Evolutionary conservation across 2,888 invertebrate species (phyloP).

Genomic region (Mythimna vitellina): DNA sequence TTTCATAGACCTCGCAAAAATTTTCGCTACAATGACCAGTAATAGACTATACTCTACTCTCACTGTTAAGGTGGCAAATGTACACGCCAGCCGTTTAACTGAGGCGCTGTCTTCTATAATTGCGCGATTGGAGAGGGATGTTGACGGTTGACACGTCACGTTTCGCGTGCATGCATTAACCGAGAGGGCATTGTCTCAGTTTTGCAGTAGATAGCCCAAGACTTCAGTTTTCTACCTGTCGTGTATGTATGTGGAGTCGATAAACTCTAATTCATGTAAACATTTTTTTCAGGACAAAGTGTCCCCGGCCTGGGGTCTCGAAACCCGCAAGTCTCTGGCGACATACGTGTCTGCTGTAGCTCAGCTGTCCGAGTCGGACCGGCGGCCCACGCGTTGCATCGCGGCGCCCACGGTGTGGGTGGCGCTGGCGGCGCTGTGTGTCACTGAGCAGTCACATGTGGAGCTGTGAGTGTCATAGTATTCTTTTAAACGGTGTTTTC

Average conservation of each 20-base stretch:
- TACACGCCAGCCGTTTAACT: no score
- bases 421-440: constrained; percentile 97
- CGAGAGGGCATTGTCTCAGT: no score
- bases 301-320: constrained; percentile 95
- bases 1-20: background rate
- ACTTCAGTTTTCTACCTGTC: no score
- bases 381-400: constrained; percentile 94
- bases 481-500: no score
- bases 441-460: constrained; percentile 97
- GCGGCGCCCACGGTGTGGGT: constrained; percentile 97
- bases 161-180: no score
- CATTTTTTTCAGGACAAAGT: constrained; percentile 93
- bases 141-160: no score
- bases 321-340: constrained; percentile 97
- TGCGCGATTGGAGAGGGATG: no score
- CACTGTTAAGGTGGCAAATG: no score
- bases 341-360: constrained; percentile 96
- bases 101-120: no score
- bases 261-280: background rate
- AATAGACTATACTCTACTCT: background rate
- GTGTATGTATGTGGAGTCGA: background rate
- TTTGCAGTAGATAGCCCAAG: no score
- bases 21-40: background rate
- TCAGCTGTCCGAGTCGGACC: constrained; percentile 93
- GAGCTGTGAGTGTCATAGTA: constrained; percentile 87